phyloP scores from a whole-genome alignment of 2,888 invertebrate genomes.

The Brachypalpus laphriformis region DNA sequence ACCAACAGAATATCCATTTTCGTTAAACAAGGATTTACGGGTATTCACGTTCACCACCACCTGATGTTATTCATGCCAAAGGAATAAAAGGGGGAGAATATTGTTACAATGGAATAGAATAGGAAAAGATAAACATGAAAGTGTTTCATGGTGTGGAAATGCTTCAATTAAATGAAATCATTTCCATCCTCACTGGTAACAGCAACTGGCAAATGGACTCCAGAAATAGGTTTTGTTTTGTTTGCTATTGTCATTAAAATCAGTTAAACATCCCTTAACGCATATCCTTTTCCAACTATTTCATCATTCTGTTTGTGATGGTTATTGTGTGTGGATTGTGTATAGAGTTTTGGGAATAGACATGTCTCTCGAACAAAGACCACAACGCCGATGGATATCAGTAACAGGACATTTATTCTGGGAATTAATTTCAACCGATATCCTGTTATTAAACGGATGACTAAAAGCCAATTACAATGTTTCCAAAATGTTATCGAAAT shows the following conservation, averaged over 20 bases:
- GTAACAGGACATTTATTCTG: not conserved
- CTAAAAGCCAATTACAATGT: slow-evolving; percentile 21
- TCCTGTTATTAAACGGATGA: not conserved
- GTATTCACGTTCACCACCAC: not conserved
- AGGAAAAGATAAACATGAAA: slow-evolving; percentile 35
- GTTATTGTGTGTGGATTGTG: not conserved
- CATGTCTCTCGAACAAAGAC: not conserved
- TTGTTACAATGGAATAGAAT: not conserved
- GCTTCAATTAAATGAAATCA: slow-evolving; percentile 32
- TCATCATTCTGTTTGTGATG: not conserved
- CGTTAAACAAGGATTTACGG: not conserved
- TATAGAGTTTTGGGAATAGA: not conserved
- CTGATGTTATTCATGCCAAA: slow-evolving; percentile 7
- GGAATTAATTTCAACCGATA: not conserved
- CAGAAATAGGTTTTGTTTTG: not conserved
- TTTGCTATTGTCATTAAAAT: slow-evolving; percentile 19
- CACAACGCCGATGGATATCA: slow-evolving; percentile 5
- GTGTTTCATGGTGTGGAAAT: slow-evolving; percentile 42
- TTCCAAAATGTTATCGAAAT: slow-evolving; percentile 7
- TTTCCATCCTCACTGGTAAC: not conserved
- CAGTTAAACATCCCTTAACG: slow-evolving; percentile 1
- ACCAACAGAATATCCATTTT: not conserved
- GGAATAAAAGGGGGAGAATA: not conserved
- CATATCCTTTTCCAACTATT: not conserved
- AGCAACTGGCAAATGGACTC: slow-evolving; percentile 18